Evolutionary conservation across 2,888 invertebrate genomes (phyloP), one percentile per base, ranked within the genome.

Genomic region (Osmoderma eremita): DNA sequence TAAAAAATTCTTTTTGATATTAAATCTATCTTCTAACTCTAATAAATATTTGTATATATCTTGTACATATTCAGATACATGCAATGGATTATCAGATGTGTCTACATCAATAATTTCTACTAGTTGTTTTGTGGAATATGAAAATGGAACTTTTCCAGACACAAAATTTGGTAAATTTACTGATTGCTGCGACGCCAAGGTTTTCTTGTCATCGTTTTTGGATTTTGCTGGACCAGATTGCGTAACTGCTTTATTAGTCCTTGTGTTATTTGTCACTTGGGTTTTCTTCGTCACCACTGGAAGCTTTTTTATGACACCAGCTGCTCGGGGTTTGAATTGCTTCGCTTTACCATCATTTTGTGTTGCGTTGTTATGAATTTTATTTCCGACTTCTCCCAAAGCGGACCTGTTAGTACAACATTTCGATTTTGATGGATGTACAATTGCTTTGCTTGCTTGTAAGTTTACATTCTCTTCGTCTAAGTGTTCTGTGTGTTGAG

Each of bases 31-130:
- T 85, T 97, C 97, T 69, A 96, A 81, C 54, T 86, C 82, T 71
- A 88, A 88, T 77, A 97, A 85, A 82, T 97, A 95, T 15, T 84
- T 83, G 78, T 95, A 96, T 78, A 98, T 97, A 75, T 97, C 96
- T 71, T 92, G 91, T 36, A 93, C 91, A 80, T 97, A 97, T 73
- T 91, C 90, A 13, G 92, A 88, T 78, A 94, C 91, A 74, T 95
- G 86, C 73, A 92, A 85, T 2, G 93, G 91, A 80, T 93, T 94
- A 49, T 88, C 86, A 42, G 83, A 85, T 77, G 94, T 92, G 53
- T 87, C 67, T 50, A 72, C 51, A 53, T 72, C 67, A 3, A 54
- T 39, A 5, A 69, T 48, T 8, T 50, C 62, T 2, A 51, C 20
- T 1, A 72, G 51, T 42, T 71, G 69, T n/a, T 67, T 67, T 10